phyloP scores from a whole-genome alignment of 2,888 invertebrate species.

The Cyaniris semiargus region DNA sequence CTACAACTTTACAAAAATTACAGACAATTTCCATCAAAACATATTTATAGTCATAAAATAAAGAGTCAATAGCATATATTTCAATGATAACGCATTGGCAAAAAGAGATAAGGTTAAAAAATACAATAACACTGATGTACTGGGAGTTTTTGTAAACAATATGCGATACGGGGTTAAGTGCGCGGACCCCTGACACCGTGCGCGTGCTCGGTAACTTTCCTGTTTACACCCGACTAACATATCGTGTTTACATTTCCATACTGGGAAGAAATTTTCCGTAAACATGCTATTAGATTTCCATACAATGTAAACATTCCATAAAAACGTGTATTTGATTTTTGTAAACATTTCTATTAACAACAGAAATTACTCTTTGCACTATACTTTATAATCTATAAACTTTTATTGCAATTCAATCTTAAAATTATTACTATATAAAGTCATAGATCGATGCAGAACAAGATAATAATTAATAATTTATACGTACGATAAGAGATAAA shows the following conservation, averaged over 20 bases:
- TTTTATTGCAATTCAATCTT: no score
- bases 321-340: neutral
- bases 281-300: neutral
- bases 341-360: neutral
- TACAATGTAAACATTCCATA: neutral
- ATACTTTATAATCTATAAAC: no score
- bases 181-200: constrained; percentile 56
- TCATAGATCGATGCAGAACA: neutral
- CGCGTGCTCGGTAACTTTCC: constrained; percentile 71
- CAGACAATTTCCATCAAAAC: neutral
- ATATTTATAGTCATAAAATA: neutral
- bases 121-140: constrained; percentile 16
- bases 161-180: constrained; percentile 60
- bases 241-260: constrained; percentile 18
- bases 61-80: constrained; percentile 1
- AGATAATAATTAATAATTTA: neutral
- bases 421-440: no score
- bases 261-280: neutral
- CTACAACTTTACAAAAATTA: neutral
- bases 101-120: neutral
- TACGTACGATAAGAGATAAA: neutral
- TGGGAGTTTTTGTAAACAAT: constrained; percentile 46
- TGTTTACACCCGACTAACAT: constrained; percentile 50
- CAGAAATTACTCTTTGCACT: neutral
- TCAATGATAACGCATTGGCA: neutral